These are phyloP conservation scores for Drosophila recens DNA, from an alignment of 2,888 invertebrate genomes.

Conservation along the genomic window DNA sequence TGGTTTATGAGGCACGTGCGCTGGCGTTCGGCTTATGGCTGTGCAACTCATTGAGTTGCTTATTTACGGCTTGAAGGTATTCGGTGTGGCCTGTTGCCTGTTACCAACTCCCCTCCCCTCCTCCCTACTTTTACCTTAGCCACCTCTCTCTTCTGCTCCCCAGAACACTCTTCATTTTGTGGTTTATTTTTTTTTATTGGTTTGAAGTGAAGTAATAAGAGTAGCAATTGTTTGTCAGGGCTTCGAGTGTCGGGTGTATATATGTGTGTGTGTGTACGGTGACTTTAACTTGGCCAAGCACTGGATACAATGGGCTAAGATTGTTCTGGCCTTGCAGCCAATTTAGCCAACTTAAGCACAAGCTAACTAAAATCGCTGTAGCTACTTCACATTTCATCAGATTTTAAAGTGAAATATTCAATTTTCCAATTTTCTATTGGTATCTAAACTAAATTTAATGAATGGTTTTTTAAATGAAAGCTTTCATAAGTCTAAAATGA, in stretches of 20 bases:
- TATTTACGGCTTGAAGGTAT: slow-evolving; percentile 76
- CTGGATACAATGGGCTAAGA: slow-evolving; percentile 1
- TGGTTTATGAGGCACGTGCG: slow-evolving; percentile 80
- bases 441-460: too few relatives aligned
- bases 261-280: background rate
- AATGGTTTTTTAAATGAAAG: too few relatives aligned
- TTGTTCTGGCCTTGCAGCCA: slow-evolving; percentile 2
- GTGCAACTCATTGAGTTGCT: slow-evolving; percentile 79
- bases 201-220: slow-evolving; percentile 76
- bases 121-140: background rate
- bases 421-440: too few relatives aligned
- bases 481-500: too few relatives aligned
- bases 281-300: slow-evolving; percentile 12
- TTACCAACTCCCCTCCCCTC: background rate
- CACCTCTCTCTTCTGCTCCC: slow-evolving; percentile 9
- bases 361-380: background rate
- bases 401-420: too few relatives aligned
- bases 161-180: slow-evolving; percentile 1
- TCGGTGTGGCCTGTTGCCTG: slow-evolving; percentile 54
- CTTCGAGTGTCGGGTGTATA: slow-evolving; percentile 12
- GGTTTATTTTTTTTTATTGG: slow-evolving; percentile 52
- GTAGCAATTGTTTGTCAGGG: slow-evolving; percentile 55
- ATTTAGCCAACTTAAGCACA: background rate
- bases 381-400: background rate
- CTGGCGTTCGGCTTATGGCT: slow-evolving; percentile 73